A percentile compares a stretch with the other conserved stretches of the same genome.
These are phyloP conservation scores for Hypsopygia costalis DNA, from an alignment of 2,888 invertebrate species.

Conservation along the genomic window DNA sequence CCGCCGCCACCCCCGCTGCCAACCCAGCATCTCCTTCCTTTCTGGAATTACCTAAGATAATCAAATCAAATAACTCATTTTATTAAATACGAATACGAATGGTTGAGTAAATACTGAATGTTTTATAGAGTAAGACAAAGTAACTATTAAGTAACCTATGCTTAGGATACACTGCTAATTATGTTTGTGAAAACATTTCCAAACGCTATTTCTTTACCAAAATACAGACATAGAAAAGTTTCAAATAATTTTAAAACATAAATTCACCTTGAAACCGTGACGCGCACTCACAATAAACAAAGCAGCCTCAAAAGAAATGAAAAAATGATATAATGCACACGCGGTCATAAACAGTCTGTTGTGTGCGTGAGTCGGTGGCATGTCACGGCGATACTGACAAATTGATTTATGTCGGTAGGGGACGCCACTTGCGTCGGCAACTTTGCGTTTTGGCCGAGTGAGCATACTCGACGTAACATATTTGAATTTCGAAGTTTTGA, in stretches of 20 bases:
- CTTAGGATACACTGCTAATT: too few species aligned
- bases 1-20: too few species aligned
- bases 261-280: slow-evolving; percentile 10
- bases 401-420: slow-evolving; percentile 69
- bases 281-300: slow-evolving; percentile 7
- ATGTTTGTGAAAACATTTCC: too few species aligned
- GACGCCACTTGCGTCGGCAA: slow-evolving; percentile 37
- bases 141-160: too few species aligned
- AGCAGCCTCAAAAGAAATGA: slow-evolving; percentile 8
- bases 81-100: too few species aligned
- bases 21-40: too few species aligned
- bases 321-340: slow-evolving; percentile 15
- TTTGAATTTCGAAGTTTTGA: slow-evolving; percentile 20
- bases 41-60: too few species aligned
- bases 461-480: slow-evolving; percentile 29
- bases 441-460: slow-evolving; percentile 42
- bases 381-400: slow-evolving; percentile 66
- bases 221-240: slow-evolving; percentile 5
- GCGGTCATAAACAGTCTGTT: slow-evolving; percentile 23
- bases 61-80: too few species aligned
- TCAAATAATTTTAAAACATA: slow-evolving; percentile 2
- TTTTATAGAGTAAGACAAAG: too few species aligned
- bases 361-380: slow-evolving; percentile 41
- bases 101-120: too few species aligned
- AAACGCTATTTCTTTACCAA: not conserved